Base-by-base conservation (phyloP, 1,140 invertebrate species). In the Cecropterus lyciades region DNA sequence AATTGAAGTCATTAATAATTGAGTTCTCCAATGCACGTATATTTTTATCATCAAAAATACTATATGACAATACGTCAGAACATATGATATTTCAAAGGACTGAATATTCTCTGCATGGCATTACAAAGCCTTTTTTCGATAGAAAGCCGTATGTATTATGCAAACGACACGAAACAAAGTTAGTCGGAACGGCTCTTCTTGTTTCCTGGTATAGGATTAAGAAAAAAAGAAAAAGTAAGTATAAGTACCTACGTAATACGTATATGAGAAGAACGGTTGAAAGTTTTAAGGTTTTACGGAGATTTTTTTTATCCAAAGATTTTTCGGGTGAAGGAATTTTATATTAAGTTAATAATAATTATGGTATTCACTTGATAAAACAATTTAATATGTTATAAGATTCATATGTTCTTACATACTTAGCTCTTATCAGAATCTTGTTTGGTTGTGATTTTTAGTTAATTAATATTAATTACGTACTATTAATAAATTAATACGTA, bases 141-240 rank as follows among this genome's bases (percentile, higher is more conserved):
- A 13, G 24, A 52, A 33, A 52, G 13, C 49, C 53, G 53, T 56
- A 56, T 42, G 37, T 56, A 43, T 42, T 56, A 56, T 56, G 53
- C 53, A 56, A 56, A 56, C 37, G 55, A 57, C 55, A 57, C 42
- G 55, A 45, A 57, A 57, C 55, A 45, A 57, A 57, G 40, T 57
- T 57, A 57, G 30, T 40, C 30, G 45, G 33, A 43, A 57, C 20
- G 42, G 40, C 17, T 45, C 17, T 56, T 56, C 53, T 45, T 45
- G 55, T 57, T 57, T 57, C 55, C 55, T 24, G n/a, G 55, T 45
- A 56, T 20, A 15, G 53, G 16, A 43, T 57, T 43, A 17, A 45
- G 55, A 30, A 45, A 45, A 20, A 27, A 30, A 7, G 27, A 45
- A 56, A 57, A 57, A 45, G 40, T 24, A 15, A 45, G n/a, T 14